Base-by-base conservation (phyloP, 1,140 invertebrate species). In the Cyclina sinensis region DNA sequence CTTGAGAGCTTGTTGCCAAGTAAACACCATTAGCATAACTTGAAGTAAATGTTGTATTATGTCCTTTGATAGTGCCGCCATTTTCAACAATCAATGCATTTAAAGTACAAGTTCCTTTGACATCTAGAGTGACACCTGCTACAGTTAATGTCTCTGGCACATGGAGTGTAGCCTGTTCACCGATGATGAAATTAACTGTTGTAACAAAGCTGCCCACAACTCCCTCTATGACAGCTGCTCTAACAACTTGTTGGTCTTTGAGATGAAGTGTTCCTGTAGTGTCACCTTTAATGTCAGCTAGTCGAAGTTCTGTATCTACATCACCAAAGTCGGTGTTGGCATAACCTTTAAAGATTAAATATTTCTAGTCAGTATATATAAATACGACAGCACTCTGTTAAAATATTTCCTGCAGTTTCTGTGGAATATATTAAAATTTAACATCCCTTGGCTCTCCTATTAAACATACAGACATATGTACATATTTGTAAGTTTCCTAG, bases 121-220 rank as follows among this genome's bases (percentile, higher is more conserved):
- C 84, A 21, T 90, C 76, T 0, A 92, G 74, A 14, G 74, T 86
- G 0, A 89, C 90, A 9, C 92, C 91, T 30, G 83, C 91, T 16
- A 93, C 89, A 24, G 89, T 92, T 83, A 94, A 78, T 86, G 92
- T 91, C 5, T 90, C 74, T 7, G 93, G 92, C 18, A 91, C 90
- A 80, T 92, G 91, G 14, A 94, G 78, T 7, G 88, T 91, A 4
- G 91, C 91, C n/a, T 91, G 54, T 37, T 89, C 81, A 21, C 74
- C 90, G 3, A 93, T 81, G 24, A 91, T 78, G 18, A 94, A 88
- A 86, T 92, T 93, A n/a, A 93, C 81, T 16, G 89, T 90, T 11
- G 91, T 89, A 30, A 86, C 62, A 1, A 93, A 87, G 35, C 88
- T 86, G 0, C 83, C 86, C 2, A 89, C 43, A 7, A 89, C 82